Evolutionary conservation across 2,888 invertebrate genomes (phyloP), one percentile per base, ranked within the genome.

Genomic region (Drosophila demipolita): DNA sequence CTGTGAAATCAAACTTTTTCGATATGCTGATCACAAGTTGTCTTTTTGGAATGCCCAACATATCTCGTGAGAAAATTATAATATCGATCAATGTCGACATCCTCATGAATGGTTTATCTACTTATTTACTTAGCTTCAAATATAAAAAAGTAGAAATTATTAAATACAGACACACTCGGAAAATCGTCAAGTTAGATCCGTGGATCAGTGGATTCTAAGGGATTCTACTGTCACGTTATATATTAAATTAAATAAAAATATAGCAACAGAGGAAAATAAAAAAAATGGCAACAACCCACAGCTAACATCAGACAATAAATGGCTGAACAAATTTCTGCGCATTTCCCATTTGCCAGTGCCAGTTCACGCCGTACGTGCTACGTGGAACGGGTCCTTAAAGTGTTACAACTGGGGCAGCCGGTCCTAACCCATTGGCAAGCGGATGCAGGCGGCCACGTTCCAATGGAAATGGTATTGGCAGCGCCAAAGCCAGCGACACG

Each of bases 281-380:
- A 67, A 70, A 68, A 45, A 45, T 45, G 45, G 15, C 54, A 70
- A 55, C 48, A 72, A 55, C 33, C n/a, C 65, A 59, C 69, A 75
- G 58, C 68, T 62, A 80, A 72, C 82, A 87, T 75, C 87, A 80
- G 78, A 87, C 84, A 87, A 87, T 82, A 84, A 80, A 84, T 84
- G 85, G 66, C 72, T 80, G 82, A 84, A 82, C 84, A 84, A 84
- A 84, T 84, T 84, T 87, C 66, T 70, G 87, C 84, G 77, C 82
- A 82, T 83, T 73, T 82, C 71, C 75, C 68, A 76, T 78, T 78
- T 78, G 74, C 66, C 65, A 63, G 17, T 23, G 35, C 57, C 57
- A 29, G 62, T 58, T 69, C 72, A 52, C 63, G 42, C 26, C 38
- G 70, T 74, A 78, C 77, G 77, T 76, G 77, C 74, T 42, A 53